A percentile compares a stretch with the other conserved stretches of the same genome.
phyloP scores from a whole-genome alignment of 2,888 invertebrate genomes.

The Caenorhabditis imperialis region DNA sequence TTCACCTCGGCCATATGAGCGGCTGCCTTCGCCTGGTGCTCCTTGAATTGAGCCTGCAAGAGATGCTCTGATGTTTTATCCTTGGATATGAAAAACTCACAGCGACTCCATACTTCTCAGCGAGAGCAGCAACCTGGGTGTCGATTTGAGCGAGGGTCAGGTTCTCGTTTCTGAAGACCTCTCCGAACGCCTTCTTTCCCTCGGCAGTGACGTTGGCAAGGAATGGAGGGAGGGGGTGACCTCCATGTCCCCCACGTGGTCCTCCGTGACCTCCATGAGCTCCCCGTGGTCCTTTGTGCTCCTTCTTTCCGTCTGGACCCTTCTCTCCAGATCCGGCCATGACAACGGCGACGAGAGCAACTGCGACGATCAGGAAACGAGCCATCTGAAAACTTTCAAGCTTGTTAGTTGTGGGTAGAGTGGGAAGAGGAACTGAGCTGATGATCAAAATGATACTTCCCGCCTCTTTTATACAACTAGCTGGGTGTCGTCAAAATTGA shows the following conservation, averaged over 20 bases:
- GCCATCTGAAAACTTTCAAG: too few relatives aligned
- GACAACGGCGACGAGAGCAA: too few relatives aligned
- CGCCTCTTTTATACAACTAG: constrained; percentile 5
- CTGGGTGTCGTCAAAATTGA: not conserved
- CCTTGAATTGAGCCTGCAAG: constrained; percentile 28
- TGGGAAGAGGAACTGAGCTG: too few relatives aligned
- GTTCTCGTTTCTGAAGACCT: constrained; percentile 28
- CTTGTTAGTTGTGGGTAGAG: too few relatives aligned
- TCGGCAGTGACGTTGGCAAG: constrained; percentile 1
- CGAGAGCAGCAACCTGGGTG: constrained; percentile 27
- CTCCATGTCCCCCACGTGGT: constrained; percentile 4
- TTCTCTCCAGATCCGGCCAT: too few relatives aligned
- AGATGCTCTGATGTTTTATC: not conserved
- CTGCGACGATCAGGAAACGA: too few relatives aligned
- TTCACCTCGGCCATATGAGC: constrained; percentile 27
- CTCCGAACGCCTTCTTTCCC: constrained; percentile 3
- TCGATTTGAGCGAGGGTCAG: constrained; percentile 40
- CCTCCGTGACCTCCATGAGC: constrained; percentile 10
- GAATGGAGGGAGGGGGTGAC: constrained; percentile 2
- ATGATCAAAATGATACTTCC: not conserved
- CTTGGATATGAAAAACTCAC: constrained; percentile 7
- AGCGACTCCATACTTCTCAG: constrained; percentile 44
- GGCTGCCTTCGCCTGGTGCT: constrained; percentile 29
- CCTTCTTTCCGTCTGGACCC: not conserved
- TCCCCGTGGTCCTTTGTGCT: too few relatives aligned